These are phyloP conservation scores for Sebastes ruberrimus DNA, from an alignment of 2,797 vertebrate species.

Conservation along the genomic window DNA sequence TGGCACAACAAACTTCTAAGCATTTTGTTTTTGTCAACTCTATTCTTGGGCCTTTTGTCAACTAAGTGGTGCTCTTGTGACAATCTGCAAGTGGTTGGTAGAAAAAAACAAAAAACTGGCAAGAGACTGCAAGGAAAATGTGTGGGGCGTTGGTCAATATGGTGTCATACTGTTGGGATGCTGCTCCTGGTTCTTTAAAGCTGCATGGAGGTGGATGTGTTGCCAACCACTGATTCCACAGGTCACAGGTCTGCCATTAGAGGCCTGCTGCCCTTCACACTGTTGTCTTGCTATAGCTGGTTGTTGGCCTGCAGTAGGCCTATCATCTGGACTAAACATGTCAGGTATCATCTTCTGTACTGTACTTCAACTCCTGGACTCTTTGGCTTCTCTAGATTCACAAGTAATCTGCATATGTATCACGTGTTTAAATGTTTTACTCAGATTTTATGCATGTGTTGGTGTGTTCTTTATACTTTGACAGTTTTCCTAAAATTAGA, in stretches of 20 bases:
- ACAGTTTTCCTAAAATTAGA: not conserved
- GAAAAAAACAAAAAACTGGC: not conserved
- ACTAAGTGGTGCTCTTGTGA: not conserved
- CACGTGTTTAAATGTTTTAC: not conserved
- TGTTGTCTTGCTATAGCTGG: not conserved
- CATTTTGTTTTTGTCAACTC: not conserved
- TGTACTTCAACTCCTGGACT: not conserved
- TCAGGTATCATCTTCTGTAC: not conserved
- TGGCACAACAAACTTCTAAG: not conserved
- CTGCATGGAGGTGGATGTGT: not conserved
- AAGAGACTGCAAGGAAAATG: not conserved
- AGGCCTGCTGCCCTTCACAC: not conserved
- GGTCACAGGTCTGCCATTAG: not conserved
- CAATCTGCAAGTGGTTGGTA: not conserved
- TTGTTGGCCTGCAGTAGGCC: not conserved
- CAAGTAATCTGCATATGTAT: not conserved
- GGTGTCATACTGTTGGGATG: not conserved
- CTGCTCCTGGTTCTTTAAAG: not conserved
- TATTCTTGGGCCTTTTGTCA: not conserved
- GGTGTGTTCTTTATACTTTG: not conserved
- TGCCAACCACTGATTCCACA: not conserved
- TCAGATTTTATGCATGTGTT: not conserved
- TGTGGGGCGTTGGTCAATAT: too few species aligned
- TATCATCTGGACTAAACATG: not conserved
- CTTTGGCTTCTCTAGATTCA: not conserved